Evolutionary conservation across 2,113 vertebrate species (phyloP).

Genomic region (Leptobrachium ailaonicum): DNA sequence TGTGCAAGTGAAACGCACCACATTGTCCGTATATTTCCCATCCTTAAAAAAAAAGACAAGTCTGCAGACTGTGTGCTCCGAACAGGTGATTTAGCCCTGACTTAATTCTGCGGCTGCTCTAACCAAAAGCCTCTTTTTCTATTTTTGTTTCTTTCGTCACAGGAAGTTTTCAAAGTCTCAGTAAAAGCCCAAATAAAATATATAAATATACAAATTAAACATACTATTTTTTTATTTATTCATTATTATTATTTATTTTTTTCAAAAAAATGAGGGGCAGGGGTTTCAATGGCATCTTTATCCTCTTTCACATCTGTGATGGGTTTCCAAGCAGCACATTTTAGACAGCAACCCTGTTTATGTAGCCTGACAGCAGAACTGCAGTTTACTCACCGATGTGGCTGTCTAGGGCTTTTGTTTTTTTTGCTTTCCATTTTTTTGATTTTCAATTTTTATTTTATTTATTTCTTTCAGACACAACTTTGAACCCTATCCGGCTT

Average conservation of each 20-base stretch:
- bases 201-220: conserved; percentile 63
- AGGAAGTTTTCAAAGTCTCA: neutral
- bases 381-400: conserved; percentile 65
- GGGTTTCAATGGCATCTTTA: conserved; percentile 67
- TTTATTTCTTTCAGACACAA: conserved; percentile 64
- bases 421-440: conserved; percentile 56
- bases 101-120: neutral
- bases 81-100: neutral
- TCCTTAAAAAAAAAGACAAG: too few relatives aligned
- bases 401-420: conserved; percentile 62
- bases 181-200: conserved; percentile 9
- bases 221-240: conserved; percentile 46
- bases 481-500: conserved; percentile 83
- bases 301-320: conserved; percentile 69
- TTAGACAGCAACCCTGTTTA: conserved; percentile 67
- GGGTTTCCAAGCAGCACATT: conserved; percentile 73
- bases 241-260: neutral
- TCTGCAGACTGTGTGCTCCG: neutral
- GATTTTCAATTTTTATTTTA: neutral
- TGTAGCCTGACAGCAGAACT: conserved; percentile 72
- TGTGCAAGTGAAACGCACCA: too few relatives aligned
- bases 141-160: neutral
- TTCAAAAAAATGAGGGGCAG: conserved; percentile 52
- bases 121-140: neutral
- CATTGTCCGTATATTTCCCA: too few relatives aligned